Percentiles rank a stretch among this genome's conserved stretches.
phyloP scores from a whole-genome alignment of 2,113 vertebrate species.

The Callithrix jacchus region DNA sequence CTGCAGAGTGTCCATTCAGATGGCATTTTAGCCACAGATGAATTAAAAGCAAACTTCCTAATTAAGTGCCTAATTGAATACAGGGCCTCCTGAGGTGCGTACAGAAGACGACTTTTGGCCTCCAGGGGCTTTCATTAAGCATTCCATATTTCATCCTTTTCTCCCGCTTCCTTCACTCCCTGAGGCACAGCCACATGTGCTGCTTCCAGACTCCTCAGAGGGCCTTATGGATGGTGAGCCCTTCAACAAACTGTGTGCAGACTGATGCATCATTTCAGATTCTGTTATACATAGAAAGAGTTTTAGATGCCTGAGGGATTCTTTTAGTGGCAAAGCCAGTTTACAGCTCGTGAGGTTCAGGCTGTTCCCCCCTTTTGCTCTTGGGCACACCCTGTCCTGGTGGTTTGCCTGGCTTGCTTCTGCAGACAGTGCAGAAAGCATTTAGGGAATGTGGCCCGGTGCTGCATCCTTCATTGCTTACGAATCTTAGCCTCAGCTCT shows the following conservation, averaged over 20 bases:
- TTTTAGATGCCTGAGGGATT: background rate
- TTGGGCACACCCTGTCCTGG: accelerated
- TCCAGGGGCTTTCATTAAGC: background rate
- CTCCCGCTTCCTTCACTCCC: background rate
- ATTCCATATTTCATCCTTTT: background rate
- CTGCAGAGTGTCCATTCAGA: background rate
- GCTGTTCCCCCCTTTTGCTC: background rate
- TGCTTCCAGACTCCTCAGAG: background rate
- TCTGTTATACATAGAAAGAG: background rate
- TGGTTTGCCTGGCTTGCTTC: background rate
- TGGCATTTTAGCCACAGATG: background rate
- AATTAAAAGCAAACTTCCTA: background rate
- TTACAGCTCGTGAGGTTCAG: background rate
- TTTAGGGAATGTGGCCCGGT: background rate
- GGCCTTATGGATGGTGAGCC: background rate
- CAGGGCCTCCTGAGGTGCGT: background rate
- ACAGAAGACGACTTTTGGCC: background rate
- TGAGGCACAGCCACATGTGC: accelerated
- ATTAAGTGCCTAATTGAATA: background rate
- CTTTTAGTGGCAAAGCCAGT: background rate
- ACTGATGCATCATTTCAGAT: background rate
- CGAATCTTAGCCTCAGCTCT: background rate
- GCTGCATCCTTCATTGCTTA: accelerated
- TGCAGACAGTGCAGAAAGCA: background rate
- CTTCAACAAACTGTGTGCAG: background rate